phyloP scores from a whole-genome alignment of 2,888 invertebrate species.

The Perizoma affinitatum region DNA sequence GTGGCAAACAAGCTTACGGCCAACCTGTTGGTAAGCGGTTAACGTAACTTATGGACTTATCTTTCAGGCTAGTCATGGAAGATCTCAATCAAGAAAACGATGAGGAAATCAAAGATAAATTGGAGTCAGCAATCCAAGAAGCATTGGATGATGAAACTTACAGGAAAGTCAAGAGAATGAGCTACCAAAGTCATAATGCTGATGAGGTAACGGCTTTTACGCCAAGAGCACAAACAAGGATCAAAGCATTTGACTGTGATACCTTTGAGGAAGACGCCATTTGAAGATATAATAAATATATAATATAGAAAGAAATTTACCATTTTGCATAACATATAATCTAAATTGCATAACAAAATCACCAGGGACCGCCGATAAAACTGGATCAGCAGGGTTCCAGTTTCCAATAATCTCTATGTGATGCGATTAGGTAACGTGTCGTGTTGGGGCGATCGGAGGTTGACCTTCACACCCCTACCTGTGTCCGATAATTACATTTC shows the following conservation, averaged over 20 bases:
- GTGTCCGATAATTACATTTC: constrained; percentile 22
- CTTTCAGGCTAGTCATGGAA: constrained; percentile 76
- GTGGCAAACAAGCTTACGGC: no score
- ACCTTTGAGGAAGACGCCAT: no score
- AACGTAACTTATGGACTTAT: no score
- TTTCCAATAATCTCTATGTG: constrained; percentile 19
- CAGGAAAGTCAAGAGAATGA: constrained; percentile 88
- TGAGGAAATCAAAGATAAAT: constrained; percentile 83
- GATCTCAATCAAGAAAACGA: constrained; percentile 68
- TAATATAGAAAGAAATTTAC: no score
- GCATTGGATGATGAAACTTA: constrained; percentile 88
- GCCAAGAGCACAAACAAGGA: no score
- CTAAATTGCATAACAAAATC: constrained; percentile 5
- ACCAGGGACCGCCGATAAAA: constrained; percentile 7
- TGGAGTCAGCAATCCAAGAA: constrained; percentile 87
- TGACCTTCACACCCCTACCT: constrained; percentile 33
- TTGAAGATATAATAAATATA: no score
- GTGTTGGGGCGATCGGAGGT: constrained; percentile 8
- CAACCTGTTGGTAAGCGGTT: no score
- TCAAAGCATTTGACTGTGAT: no score
- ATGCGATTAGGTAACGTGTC: constrained; percentile 26
- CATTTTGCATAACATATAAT: no score
- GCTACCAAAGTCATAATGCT: constrained; percentile 87
- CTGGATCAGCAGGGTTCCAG: constrained; percentile 12
- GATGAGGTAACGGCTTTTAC: constrained; percentile 82